These are phyloP conservation scores for Chromoteleia sp. DNA, from an alignment of 2,888 invertebrate genomes.

Conservation along the genomic window DNA sequence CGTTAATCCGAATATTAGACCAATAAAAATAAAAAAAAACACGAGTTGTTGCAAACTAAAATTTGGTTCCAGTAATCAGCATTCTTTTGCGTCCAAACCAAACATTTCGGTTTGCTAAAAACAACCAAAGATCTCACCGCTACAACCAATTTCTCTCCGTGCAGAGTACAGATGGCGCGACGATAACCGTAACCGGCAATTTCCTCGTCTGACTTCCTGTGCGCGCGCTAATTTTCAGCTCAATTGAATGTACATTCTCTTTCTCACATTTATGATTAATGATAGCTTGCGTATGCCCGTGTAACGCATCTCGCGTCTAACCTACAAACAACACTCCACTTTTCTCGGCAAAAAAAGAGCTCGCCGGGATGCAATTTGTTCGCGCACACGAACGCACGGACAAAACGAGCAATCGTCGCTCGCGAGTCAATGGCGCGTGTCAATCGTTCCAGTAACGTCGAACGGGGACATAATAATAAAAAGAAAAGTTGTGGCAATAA, in stretches of 20 bases:
- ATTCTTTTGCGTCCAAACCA: too few relatives aligned
- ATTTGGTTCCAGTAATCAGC: too few relatives aligned
- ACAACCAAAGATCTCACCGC: too few relatives aligned
- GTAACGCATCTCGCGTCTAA: constrained; percentile 60
- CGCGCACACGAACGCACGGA: neutral
- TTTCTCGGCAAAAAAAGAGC: constrained; percentile 51
- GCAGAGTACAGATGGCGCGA: constrained; percentile 37
- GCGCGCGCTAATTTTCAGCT: constrained; percentile 55
- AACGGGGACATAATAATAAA: constrained; percentile 51
- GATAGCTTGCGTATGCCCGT: constrained; percentile 37
- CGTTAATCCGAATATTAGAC: too few relatives aligned
- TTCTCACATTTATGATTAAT: constrained; percentile 63
- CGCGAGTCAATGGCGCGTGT: constrained; percentile 56
- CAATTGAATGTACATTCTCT: constrained; percentile 62
- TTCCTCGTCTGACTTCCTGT: constrained; percentile 44
- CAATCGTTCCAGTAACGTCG: constrained; percentile 55
- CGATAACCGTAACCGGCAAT: constrained; percentile 26
- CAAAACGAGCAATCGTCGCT: constrained; percentile 1
- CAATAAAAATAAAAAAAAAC: too few relatives aligned
- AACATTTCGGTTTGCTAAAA: too few relatives aligned
- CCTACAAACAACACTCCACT: constrained; percentile 65
- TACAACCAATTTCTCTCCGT: too few relatives aligned
- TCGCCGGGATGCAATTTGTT: constrained; percentile 43
- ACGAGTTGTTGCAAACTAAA: too few relatives aligned
- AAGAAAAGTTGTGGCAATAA: constrained; percentile 39